Evolutionary conservation across 2,113 vertebrate genomes (phyloP).

Genomic region (Tympanuchus pallidicinctus): DNA sequence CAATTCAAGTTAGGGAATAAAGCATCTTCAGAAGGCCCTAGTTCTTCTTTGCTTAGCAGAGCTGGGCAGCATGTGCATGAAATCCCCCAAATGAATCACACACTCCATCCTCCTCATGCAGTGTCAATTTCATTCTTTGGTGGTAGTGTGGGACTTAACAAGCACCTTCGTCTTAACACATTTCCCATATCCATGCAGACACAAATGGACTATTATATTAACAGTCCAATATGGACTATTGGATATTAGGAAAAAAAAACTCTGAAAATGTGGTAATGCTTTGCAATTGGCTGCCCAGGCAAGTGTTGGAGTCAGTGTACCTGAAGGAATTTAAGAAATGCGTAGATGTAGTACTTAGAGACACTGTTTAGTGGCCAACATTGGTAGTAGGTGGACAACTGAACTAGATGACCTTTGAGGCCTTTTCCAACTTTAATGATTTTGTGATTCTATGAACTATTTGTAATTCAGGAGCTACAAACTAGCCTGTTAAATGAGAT

Average conservation of each 20-base stretch:
- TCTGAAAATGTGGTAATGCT: no score
- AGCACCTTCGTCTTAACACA: neutral
- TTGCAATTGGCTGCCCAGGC: no score
- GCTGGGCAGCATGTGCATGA: no score
- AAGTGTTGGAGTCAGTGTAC: no score
- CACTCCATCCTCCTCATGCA: neutral
- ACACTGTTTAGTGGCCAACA: no score
- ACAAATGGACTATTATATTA: neutral
- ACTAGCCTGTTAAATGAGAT: neutral
- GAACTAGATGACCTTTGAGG: no score
- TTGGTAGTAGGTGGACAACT: no score
- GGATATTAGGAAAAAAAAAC: no score
- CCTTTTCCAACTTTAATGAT: no score
- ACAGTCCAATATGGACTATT: no score
- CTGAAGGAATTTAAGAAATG: no score
- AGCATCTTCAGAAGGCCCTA: fast-evolving
- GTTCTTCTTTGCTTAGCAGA: neutral
- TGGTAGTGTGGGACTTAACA: neutral
- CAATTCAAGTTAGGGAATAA: neutral
- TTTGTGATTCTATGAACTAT: neutral
- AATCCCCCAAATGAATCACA: neutral
- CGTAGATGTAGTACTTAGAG: no score
- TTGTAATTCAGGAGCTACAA: neutral
- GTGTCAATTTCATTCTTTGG: neutral
- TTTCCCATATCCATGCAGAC: neutral